Conservation (phyloP, 2,113 vertebrate genomes). For the Melanostigma gelatinosum region DNA sequence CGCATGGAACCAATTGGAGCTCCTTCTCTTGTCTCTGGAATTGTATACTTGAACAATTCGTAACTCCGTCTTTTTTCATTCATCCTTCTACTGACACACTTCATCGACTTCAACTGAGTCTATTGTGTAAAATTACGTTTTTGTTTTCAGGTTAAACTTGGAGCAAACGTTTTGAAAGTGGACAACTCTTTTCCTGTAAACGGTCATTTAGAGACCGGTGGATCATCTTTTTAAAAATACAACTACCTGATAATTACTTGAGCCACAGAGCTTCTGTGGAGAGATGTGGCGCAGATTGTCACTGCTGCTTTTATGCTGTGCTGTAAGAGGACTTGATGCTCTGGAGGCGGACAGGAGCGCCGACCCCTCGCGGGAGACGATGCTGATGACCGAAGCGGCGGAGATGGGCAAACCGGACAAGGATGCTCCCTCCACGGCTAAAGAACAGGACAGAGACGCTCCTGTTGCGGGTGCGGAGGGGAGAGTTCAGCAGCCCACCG, state of each 20-base stretch:
- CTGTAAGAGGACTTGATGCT: background rate
- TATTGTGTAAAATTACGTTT: background rate
- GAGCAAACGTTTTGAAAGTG: too few relatives aligned
- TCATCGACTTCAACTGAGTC: background rate
- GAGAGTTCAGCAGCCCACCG: slow-evolving; percentile 23
- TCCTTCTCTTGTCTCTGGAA: background rate
- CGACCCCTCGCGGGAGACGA: background rate
- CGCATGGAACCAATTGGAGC: background rate
- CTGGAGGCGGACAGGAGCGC: background rate
- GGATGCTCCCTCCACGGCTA: background rate
- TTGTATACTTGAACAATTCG: background rate
- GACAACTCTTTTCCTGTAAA: background rate
- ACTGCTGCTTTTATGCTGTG: slow-evolving; percentile 39
- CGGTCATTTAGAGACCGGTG: too few relatives aligned
- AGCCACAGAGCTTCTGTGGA: background rate
- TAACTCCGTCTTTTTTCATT: background rate
- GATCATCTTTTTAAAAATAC: too few relatives aligned
- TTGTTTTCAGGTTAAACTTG: background rate
- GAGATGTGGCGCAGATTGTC: slow-evolving; percentile 49
- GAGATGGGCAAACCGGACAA: background rate
- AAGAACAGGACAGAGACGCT: background rate
- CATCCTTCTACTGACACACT: background rate
- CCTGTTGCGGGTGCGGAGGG: background rate
- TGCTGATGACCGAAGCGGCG: background rate
- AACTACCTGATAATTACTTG: too few relatives aligned